Percentiles rank a stretch among this genome's conserved stretches.
These are phyloP conservation scores for Trichonephila clavata DNA, from an alignment of 1,140 invertebrate species.

Conservation along the genomic window DNA sequence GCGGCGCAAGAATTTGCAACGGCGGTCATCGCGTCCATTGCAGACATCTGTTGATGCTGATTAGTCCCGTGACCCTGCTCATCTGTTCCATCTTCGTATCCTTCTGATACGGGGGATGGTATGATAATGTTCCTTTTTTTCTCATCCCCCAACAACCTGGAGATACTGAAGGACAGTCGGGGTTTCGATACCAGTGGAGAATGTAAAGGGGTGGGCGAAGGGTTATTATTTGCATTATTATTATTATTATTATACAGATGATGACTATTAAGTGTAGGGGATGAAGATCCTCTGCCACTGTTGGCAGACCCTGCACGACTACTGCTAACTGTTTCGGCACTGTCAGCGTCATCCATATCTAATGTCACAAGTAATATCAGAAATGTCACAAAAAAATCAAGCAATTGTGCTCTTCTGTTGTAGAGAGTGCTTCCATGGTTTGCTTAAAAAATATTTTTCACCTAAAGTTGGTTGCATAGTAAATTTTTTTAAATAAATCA, in stretches of 20 bases:
- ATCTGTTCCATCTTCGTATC: conserved; percentile 56
- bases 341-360: conserved; percentile 70
- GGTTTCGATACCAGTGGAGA: conserved; percentile 65
- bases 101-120: conserved; percentile 61
- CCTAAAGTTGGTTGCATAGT: not conserved
- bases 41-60: conserved; percentile 35
- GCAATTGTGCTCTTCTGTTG: not conserved
- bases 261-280: conserved; percentile 54
- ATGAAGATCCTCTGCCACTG: conserved; percentile 65
- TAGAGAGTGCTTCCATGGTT: not conserved
- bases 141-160: conserved; percentile 71
- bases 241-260: conserved; percentile 50
- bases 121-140: conserved; percentile 47
- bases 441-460: not conserved
- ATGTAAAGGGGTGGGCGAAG: conserved; percentile 50
- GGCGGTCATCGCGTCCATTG: conserved; percentile 69
- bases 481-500: not conserved
- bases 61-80: conserved; percentile 28
- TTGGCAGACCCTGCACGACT: conserved; percentile 69
- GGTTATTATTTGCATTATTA: conserved; percentile 46
- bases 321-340: conserved; percentile 63
- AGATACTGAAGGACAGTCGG: conserved; percentile 76
- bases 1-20: conserved; percentile 63
- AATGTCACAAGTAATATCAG: not conserved
- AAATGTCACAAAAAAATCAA: not conserved